These are phyloP conservation scores for Seriola rivoliana DNA, from an alignment of 2,113 vertebrate genomes.

Conservation along the genomic window DNA sequence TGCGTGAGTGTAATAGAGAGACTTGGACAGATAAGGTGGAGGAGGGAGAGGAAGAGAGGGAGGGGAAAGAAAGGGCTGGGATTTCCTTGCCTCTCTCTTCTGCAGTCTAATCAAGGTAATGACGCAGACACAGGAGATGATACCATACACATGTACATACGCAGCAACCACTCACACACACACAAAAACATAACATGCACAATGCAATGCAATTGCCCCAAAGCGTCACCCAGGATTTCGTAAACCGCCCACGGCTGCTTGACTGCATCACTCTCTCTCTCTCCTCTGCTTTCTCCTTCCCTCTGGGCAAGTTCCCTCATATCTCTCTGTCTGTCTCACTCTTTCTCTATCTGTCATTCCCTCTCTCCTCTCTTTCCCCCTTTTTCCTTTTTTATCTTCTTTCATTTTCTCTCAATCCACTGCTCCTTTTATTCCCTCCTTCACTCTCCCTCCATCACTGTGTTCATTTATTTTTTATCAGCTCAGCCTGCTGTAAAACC, in stretches of 20 bases:
- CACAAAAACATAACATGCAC: conserved; percentile 20
- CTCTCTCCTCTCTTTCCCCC: conserved; percentile 4
- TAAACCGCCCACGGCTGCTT: conserved; percentile 64
- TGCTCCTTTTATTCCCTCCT: conserved; percentile 6
- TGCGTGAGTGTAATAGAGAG: conserved; percentile 24
- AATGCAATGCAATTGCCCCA: conserved; percentile 35
- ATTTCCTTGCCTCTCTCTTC: conserved; percentile 74
- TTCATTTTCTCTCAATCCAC: conserved; percentile 1
- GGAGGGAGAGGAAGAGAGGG: conserved; percentile 45
- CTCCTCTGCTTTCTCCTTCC: conserved; percentile 51
- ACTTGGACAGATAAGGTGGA: conserved; percentile 41
- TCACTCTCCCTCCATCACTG: conserved; percentile 5
- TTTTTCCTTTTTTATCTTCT: background rate
- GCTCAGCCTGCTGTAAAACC: conserved; percentile 33
- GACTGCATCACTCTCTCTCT: conserved; percentile 41
- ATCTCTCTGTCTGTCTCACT: conserved; percentile 30
- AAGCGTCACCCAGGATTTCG: conserved; percentile 56
- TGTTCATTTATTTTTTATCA: conserved; percentile 58
- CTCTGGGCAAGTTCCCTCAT: conserved; percentile 40
- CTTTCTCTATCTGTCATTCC: background rate
- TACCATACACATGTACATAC: conserved; percentile 33
- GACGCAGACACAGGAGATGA: conserved; percentile 61
- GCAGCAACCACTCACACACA: conserved; percentile 28
- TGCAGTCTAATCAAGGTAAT: conserved; percentile 66
- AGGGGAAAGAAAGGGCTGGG: conserved; percentile 55